These are phyloP conservation scores for Wasmannia auropunctata DNA, from an alignment of 1,140 invertebrate genomes.

Conservation along the genomic window DNA sequence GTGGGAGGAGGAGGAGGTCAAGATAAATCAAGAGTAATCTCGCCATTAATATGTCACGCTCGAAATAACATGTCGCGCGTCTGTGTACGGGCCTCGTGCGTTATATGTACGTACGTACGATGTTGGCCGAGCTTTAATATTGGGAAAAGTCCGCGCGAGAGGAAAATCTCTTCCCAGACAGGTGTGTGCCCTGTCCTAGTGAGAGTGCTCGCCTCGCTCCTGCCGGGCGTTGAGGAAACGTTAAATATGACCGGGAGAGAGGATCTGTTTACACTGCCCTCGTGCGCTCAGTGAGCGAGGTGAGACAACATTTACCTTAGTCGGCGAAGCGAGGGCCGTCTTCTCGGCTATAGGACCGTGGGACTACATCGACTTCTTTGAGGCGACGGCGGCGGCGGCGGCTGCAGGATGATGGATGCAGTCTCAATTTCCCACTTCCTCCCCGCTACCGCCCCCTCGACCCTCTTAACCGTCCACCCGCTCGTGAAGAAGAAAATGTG, in stretches of 20 bases:
- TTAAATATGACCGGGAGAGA: constrained; percentile 70
- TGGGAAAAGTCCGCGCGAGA: constrained; percentile 39
- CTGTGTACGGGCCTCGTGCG: neutral
- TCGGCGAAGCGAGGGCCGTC: constrained; percentile 15
- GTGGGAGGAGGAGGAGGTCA: too few relatives aligned
- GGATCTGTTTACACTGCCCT: constrained; percentile 71
- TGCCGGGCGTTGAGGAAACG: constrained; percentile 51
- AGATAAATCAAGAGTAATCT: constrained; percentile 60
- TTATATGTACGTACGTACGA: neutral
- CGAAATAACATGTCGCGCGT: constrained; percentile 24
- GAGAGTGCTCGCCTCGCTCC: constrained; percentile 34
- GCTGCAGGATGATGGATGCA: constrained; percentile 67
- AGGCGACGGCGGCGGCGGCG: constrained; percentile 32
- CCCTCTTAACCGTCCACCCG: constrained; percentile 42
- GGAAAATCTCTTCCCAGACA: constrained; percentile 28
- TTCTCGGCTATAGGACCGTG: constrained; percentile 16
- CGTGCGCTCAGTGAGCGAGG: constrained; percentile 63
- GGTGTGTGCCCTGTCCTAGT: neutral
- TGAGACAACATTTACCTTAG: constrained; percentile 75
- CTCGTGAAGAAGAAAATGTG: neutral
- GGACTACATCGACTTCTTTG: constrained; percentile 67
- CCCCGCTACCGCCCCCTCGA: constrained; percentile 9
- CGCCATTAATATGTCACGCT: constrained; percentile 50
- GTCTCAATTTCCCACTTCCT: constrained; percentile 69
- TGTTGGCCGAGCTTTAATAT: constrained; percentile 33